Conservation (phyloP, 2,888 invertebrate genomes). For the Trichopria drosophilae region DNA sequence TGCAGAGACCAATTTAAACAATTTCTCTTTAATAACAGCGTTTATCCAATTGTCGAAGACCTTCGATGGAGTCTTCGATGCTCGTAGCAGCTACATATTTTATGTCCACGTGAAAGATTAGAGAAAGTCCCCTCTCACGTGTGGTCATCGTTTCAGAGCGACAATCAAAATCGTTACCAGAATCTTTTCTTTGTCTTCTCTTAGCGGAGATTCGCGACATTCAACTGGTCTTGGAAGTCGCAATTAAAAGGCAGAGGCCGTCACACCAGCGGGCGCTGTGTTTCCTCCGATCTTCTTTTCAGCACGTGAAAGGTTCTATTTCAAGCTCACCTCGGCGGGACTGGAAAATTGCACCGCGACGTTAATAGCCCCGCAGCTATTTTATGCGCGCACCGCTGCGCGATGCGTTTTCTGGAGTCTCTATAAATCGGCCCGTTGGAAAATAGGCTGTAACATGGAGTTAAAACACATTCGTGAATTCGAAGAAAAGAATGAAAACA, state of each 20-base stretch:
- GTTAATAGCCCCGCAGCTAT: constrained; percentile 38
- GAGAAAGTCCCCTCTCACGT: no score
- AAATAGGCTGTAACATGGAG: no score
- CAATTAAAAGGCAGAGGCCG: constrained; percentile 37
- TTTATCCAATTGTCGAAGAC: no score
- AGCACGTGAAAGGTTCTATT: constrained; percentile 43
- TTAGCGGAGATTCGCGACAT: constrained; percentile 20
- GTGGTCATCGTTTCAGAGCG: no score
- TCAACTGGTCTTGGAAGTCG: constrained; percentile 36
- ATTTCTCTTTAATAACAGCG: no score
- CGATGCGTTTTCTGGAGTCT: constrained; percentile 35
- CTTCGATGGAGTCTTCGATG: no score
- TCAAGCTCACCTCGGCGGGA: constrained; percentile 35
- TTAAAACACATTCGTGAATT: no score
- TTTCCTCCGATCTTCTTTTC: constrained; percentile 40
- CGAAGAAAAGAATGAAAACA: no score
- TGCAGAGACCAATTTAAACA: no score
- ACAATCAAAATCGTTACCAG: no score
- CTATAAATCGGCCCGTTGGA: constrained; percentile 28
- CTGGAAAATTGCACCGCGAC: constrained; percentile 43
- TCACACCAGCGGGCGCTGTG: constrained; percentile 11
- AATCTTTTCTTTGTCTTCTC: constrained; percentile 5
- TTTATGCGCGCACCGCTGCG: constrained; percentile 35
- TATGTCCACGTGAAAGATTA: no score
- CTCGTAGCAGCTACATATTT: no score